Percentiles rank a stretch among this genome's conserved stretches.
Evolutionary conservation across 2,113 vertebrate genomes (phyloP).

Genomic region (Ammodramus savannarum): DNA sequence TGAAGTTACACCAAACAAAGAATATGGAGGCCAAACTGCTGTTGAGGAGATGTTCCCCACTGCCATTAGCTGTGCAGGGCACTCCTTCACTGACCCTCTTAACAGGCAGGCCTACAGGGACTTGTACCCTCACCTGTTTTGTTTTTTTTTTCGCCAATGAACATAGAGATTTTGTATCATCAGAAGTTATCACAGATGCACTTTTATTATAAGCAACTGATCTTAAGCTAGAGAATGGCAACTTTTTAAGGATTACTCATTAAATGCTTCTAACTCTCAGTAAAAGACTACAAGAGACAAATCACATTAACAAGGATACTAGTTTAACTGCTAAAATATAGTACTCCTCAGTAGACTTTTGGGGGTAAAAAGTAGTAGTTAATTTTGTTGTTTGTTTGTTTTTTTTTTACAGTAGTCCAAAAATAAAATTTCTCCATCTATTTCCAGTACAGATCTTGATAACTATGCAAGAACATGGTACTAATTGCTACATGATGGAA

Average conservation of each 20-base stretch:
- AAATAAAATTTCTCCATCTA: conserved; percentile 52
- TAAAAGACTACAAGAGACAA: conserved; percentile 10
- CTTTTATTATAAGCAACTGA: background rate
- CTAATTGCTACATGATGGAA: conserved; percentile 48
- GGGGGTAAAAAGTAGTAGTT: conserved; percentile 1
- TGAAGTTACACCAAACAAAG: background rate
- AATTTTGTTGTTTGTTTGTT: background rate
- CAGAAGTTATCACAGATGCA: background rate
- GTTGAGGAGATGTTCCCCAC: background rate
- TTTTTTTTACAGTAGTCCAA: conserved; percentile 23
- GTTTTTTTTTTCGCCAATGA: background rate
- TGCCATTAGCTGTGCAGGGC: background rate
- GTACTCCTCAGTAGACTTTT: conserved; percentile 21
- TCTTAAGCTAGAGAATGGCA: background rate
- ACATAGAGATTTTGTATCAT: background rate
- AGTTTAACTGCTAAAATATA: conserved; percentile 54
- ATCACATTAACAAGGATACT: background rate
- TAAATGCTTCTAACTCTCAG: conserved; percentile 25
- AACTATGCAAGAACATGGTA: conserved; percentile 52
- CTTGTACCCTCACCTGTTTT: background rate
- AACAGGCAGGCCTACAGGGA: background rate
- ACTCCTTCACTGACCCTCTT: background rate
- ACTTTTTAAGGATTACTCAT: background rate
- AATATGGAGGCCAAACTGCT: background rate
- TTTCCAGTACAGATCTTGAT: conserved; percentile 35